Conservation (phyloP, 1,140 invertebrate genomes). For the Scylla paramamosain region DNA sequence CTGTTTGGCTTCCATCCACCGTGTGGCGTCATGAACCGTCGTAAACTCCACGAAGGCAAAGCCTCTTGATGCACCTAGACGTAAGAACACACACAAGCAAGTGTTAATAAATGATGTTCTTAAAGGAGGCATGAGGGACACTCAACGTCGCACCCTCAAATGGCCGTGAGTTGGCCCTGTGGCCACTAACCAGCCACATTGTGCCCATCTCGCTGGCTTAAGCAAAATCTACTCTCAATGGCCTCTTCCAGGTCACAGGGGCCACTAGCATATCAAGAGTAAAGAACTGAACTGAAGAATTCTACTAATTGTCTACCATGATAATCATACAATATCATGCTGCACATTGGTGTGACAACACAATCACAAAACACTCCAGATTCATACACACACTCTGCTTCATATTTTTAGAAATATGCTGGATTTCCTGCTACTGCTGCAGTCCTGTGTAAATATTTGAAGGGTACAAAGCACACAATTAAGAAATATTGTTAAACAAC, state of each 20-base stretch:
- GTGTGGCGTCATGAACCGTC: slow-evolving; percentile 91
- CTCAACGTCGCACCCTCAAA: slow-evolving; percentile 74
- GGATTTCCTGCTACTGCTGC: slow-evolving; percentile 60
- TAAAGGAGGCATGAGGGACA: slow-evolving; percentile 73
- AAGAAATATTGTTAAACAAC: slow-evolving; percentile 29
- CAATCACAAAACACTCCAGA: slow-evolving; percentile 49
- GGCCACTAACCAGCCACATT: slow-evolving; percentile 73
- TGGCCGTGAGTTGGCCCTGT: slow-evolving; percentile 75
- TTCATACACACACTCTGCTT: slow-evolving; percentile 42
- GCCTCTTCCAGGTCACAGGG: slow-evolving; percentile 73
- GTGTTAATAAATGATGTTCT: slow-evolving; percentile 78
- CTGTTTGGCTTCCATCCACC: slow-evolving; percentile 97
- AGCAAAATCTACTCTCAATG: slow-evolving; percentile 45
- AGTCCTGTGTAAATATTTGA: slow-evolving; percentile 47
- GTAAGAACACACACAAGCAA: slow-evolving; percentile 81
- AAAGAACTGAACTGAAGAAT: slow-evolving; percentile 42
- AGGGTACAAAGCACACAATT: slow-evolving; percentile 59
- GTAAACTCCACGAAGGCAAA: slow-evolving; percentile 98
- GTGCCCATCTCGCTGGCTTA: slow-evolving; percentile 68
- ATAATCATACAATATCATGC: slow-evolving; percentile 56
- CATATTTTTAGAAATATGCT: slow-evolving; percentile 42
- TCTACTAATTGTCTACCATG: slow-evolving; percentile 40
- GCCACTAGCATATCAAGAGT: slow-evolving; percentile 58
- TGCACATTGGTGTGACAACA: slow-evolving; percentile 40
- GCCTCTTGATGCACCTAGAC: slow-evolving; percentile 90